Evolutionary conservation across 2,797 vertebrate genomes (phyloP).

Genomic region (Artibeus lituratus): DNA sequence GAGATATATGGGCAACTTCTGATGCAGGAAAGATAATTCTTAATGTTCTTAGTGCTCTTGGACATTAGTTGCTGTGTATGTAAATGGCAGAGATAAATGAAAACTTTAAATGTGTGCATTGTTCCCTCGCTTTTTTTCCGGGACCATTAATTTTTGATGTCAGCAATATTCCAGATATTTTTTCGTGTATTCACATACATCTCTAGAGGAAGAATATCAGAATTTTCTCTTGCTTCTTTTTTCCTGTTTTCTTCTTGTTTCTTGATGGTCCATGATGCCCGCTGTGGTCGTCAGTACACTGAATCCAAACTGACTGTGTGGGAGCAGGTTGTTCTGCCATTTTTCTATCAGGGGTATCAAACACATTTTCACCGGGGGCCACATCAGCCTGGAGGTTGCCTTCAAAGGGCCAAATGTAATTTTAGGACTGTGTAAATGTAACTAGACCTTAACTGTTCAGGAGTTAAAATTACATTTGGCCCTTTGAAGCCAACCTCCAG

Average conservation of each 20-base stretch:
- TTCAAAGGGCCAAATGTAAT: too few relatives aligned
- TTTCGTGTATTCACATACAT: neutral
- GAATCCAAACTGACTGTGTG: neutral
- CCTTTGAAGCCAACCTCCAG: too few relatives aligned
- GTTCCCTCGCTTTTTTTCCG: neutral
- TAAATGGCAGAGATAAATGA: neutral
- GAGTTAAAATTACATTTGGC: too few relatives aligned
- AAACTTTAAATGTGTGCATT: neutral
- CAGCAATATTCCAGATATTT: neutral
- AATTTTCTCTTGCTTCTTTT: neutral
- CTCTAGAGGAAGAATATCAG: neutral
- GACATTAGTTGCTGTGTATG: neutral
- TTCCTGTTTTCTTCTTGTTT: neutral
- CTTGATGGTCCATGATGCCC: neutral
- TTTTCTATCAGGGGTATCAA: neutral
- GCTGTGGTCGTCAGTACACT: neutral
- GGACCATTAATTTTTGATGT: neutral
- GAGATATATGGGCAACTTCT: neutral
- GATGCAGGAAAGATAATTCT: neutral
- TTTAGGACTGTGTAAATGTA: too few relatives aligned
- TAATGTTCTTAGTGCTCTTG: neutral
- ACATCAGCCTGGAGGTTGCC: too few relatives aligned
- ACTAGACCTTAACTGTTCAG: too few relatives aligned
- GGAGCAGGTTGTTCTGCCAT: neutral
- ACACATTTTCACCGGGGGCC: too few relatives aligned